Evolutionary conservation across 2,113 vertebrate species (phyloP), one percentile per base, ranked within the genome.

Genomic region (Sinocyclocheilus anshuiensis): DNA sequence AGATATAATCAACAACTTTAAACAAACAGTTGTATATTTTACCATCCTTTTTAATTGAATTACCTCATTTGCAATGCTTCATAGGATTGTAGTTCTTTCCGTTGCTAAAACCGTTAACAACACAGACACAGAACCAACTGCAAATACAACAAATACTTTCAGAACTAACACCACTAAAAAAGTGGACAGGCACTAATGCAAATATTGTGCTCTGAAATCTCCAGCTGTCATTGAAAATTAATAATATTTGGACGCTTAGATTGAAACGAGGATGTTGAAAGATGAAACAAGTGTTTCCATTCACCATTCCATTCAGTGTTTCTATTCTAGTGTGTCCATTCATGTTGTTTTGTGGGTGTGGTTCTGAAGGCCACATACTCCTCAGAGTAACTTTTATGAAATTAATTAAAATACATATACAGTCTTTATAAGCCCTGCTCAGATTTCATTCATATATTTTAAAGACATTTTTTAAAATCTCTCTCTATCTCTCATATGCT

Each of bases 181-280:
- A 50, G 15, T 16, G 6, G 15, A 53, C 4, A 1, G 0, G 50
- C 50, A 53, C 15, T 53, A 53, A 53, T 16, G 50, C 50, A 53
- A 81, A 45, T 50, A 15, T 53, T 53, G 13, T 57, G 48, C 80
- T 81, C 45, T 48, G 71, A 53, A 61, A 61, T 61, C 57, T 59
- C 8, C 45, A 61, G 3, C 57, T 61, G 22, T n/a, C 57, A n/a
- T 61, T n/a, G 1, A n/a, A 63, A 24, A 24, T 63, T 10, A 24
- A 63, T 63, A 10, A 24, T 24, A 10, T 24, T 10, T 24, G 8
- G 61, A n/a, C 2, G 9, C 57, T 59, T 59, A n/a, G 20, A n/a
- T 59, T 53, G 50, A 53, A 53, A 53, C 4, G 20, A 59, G 55
- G 55, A 57, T 57, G 55, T 20, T 18, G 20, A 22, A 57, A 22